Percentiles rank a stretch among this genome's conserved stretches.
Conservation (phyloP, 2,797 vertebrate genomes). For the Lutjanus argentimaculatus region DNA sequence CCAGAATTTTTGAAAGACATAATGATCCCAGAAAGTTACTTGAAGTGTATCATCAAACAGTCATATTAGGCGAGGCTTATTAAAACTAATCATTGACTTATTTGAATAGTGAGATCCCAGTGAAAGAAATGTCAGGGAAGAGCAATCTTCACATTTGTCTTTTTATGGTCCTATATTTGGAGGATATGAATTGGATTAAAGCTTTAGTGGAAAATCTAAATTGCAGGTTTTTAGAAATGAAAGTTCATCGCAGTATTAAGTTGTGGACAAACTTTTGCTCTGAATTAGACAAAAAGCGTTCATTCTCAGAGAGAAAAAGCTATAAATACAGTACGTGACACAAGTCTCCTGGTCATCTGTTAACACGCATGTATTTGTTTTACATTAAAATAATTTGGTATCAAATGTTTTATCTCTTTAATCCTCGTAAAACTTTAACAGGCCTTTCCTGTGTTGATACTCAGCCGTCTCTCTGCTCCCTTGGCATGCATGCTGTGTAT, state of each 20-base stretch:
- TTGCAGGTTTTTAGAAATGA: conserved; percentile 60
- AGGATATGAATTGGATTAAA: conserved; percentile 81
- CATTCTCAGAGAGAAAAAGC: not conserved
- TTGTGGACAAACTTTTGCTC: conserved; percentile 50
- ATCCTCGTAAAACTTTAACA: conserved; percentile 18
- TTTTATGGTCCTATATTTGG: conserved; percentile 83
- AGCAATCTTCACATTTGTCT: conserved; percentile 81
- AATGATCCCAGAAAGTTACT: conserved; percentile 70
- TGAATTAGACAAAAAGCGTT: conserved; percentile 4
- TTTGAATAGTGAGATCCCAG: conserved; percentile 79
- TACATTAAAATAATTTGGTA: conserved; percentile 32
- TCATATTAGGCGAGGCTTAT: conserved; percentile 79
- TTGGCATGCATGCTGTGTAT: conserved; percentile 40
- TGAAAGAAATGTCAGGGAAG: conserved; percentile 81
- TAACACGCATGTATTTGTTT: conserved; percentile 21
- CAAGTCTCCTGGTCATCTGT: conserved; percentile 1
- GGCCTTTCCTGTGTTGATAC: conserved; percentile 13
- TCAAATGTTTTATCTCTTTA: conserved; percentile 32
- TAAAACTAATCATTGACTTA: conserved; percentile 83
- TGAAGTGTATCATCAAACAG: conserved; percentile 75
- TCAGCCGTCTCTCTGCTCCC: conserved; percentile 2
- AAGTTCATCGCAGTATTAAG: conserved; percentile 30
- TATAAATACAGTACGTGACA: not conserved
- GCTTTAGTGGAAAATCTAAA: conserved; percentile 79
- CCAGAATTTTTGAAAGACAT: conserved; percentile 60